A percentile compares a stretch with the other conserved stretches of the same genome.
Evolutionary conservation across 2,113 vertebrate species (phyloP).

Genomic region (Steatornis caripensis): DNA sequence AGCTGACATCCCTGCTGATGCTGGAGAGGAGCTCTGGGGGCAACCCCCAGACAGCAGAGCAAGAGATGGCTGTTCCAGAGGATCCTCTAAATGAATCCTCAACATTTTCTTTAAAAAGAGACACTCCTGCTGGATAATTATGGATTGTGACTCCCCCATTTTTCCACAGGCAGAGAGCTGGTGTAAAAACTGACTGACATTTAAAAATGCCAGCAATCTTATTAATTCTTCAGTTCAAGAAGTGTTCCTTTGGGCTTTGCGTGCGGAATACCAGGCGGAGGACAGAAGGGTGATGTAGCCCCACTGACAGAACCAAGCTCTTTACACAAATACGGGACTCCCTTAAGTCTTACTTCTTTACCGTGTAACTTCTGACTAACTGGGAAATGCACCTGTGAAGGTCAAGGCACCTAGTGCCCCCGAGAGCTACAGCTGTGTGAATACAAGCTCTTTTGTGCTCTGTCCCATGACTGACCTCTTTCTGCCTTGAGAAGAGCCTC

Average conservation of each 20-base stretch:
- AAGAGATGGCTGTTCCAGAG: neutral
- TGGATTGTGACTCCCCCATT: neutral
- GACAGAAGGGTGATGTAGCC: neutral
- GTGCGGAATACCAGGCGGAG: neutral
- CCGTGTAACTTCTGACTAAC: neutral
- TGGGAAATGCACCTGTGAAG: neutral
- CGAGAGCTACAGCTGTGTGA: neutral
- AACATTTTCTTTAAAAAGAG: constrained; percentile 30
- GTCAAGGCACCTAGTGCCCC: neutral
- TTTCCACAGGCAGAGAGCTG: neutral
- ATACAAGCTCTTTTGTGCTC: neutral
- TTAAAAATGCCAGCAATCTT: constrained; percentile 50
- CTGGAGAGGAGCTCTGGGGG: neutral
- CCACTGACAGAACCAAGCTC: neutral
- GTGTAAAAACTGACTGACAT: constrained; percentile 52
- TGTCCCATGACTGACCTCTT: neutral
- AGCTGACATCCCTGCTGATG: neutral
- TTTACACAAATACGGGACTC: neutral
- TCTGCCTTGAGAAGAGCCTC: neutral
- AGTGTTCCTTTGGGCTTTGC: neutral
- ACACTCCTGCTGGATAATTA: neutral
- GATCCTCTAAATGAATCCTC: neutral
- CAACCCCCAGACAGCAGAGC: neutral
- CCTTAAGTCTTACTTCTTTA: neutral
- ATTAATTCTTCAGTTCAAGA: constrained; percentile 37